Evolutionary conservation across 1,140 invertebrate genomes (phyloP), one percentile per base, ranked within the genome.

Genomic region (Brevipalpus yothersi): DNA sequence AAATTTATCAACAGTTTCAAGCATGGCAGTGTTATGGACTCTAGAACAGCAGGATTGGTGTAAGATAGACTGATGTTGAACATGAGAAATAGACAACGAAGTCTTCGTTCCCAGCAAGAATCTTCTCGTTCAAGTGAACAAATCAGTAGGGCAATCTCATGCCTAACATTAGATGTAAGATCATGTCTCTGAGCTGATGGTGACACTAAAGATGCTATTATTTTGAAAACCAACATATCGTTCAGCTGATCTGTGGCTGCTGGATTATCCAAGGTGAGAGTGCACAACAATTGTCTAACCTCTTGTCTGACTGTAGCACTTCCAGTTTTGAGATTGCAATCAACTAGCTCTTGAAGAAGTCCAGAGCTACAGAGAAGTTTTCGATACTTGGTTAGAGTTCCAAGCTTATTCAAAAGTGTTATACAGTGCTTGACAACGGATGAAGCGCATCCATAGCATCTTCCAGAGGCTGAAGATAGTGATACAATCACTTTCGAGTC

Each of bases 91-190:
- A 94, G 83, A 67, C 86, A 87, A 55, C 69, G 79, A 0, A 95
- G 72, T 68, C 91, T 84, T 59, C 84, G 81, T 70, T 95, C 90
- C 91, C 91, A 96, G 69, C 90, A 95, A 0, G 83, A 80, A 66
- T 96, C 91, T 67, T 94, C 85, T 63, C 89, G 86, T 64, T 89
- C 82, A 0, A 94, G 79, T 10, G 92, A 76, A 1, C 83, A 82
- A 0, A 87, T 84, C 31, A 96, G 71, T 3, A 97, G 69, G 5
- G 87, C 78, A 68, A 97, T 88, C 72, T 91, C 87, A 69, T 89
- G 82, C 47, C 88, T 71, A 59, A 86, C 77, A 58, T 86, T 77
- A 61, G 82, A 74, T 66, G 83, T 82, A 66, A 86, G 68, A 67
- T 86, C 83, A 9, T 80, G 1, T 78, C 70, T 72, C 66, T 40